These are phyloP conservation scores for Adelphocoris suturalis DNA, from an alignment of 2,888 invertebrate species.

Conservation along the genomic window DNA sequence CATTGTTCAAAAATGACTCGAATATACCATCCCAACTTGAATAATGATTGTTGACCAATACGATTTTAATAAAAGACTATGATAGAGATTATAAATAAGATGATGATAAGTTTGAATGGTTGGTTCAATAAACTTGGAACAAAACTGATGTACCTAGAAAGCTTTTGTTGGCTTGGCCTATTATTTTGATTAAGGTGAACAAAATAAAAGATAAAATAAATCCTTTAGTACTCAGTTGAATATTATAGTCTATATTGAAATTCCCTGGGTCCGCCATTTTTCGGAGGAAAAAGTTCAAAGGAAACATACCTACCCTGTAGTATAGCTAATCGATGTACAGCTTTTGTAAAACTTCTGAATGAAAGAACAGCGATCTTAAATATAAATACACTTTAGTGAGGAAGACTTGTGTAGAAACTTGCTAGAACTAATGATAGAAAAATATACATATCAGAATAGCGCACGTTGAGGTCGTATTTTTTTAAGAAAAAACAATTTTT, in stretches of 20 bases:
- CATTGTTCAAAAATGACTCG: too few relatives aligned
- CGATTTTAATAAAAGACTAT: neutral
- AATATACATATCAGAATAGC: conserved; percentile 46
- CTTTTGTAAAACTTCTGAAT: conserved; percentile 63
- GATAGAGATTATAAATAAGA: too few relatives aligned
- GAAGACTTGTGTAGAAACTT: conserved; percentile 66
- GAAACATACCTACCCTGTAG: neutral
- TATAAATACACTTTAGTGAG: conserved; percentile 54
- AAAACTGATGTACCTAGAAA: conserved; percentile 40
- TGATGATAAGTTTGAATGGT: conserved; percentile 73
- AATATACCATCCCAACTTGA: too few relatives aligned
- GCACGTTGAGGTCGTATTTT: conserved; percentile 57
- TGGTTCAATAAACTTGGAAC: conserved; percentile 68
- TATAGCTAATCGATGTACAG: conserved; percentile 63
- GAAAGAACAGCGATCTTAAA: conserved; percentile 49
- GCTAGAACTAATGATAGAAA: conserved; percentile 46
- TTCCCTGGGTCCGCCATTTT: neutral
- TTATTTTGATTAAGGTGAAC: neutral
- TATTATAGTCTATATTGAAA: neutral
- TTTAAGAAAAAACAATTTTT: conserved; percentile 52
- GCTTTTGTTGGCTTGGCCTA: conserved; percentile 73
- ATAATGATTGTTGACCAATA: too few relatives aligned
- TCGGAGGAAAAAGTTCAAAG: neutral
- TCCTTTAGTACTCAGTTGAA: neutral
- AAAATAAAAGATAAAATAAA: too few relatives aligned